Conservation (phyloP, 2,888 invertebrate species). For the Helicoverpa assulta region DNA sequence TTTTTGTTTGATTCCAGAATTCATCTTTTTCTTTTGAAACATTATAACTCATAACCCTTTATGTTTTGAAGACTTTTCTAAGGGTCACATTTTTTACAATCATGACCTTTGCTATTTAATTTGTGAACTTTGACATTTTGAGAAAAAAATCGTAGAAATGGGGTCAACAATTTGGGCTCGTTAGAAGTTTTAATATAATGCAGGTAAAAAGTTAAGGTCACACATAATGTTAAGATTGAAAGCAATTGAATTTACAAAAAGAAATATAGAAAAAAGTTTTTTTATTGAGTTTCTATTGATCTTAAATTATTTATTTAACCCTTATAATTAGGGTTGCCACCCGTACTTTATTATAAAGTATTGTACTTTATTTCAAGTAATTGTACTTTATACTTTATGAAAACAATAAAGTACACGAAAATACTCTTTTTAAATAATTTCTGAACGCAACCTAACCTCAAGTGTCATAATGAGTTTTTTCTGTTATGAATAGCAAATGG, state of each 20-base stretch:
- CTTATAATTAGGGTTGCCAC: no score
- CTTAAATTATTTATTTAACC: not conserved
- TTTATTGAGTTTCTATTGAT: not conserved
- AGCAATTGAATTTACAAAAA: not conserved
- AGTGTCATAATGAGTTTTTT: no score
- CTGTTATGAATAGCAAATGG: no score
- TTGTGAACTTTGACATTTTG: slow-evolving; percentile 54
- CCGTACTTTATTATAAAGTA: no score
- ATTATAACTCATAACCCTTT: not conserved
- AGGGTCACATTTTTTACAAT: slow-evolving; percentile 16
- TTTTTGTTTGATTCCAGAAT: no score
- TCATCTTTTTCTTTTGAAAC: no score
- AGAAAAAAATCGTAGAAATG: slow-evolving; percentile 30
- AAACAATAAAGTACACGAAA: no score
- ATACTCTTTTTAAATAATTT: no score
- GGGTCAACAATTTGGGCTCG: slow-evolving; percentile 46
- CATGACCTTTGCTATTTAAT: slow-evolving; percentile 41
- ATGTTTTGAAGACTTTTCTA: slow-evolving; percentile 1
- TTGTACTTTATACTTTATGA: no score
- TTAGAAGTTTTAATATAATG: slow-evolving; percentile 27
- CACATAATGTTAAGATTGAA: not conserved
- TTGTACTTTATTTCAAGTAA: no score
- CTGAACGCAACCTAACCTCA: no score
- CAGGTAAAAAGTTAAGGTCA: not conserved
- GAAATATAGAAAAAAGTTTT: slow-evolving; percentile 8